Evolutionary conservation across 2,888 invertebrate genomes (phyloP), one percentile per base, ranked within the genome.

Genomic region (Cephonodes hylas): DNA sequence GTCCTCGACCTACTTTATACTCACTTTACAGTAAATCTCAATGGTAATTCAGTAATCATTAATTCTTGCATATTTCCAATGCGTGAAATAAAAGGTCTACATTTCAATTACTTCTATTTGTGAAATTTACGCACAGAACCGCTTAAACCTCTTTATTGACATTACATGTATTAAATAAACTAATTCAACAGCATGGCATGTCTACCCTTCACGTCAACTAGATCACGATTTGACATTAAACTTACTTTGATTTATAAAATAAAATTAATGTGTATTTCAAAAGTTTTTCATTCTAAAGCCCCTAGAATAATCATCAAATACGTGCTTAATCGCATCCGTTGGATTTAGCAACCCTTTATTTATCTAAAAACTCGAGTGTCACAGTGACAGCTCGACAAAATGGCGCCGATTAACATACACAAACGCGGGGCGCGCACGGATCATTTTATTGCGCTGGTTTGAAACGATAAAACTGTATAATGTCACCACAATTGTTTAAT

Each of bases 291-390:
- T n/a, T 13, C 38, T n/a, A 38, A 38, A 38, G 10, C 38, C 38
- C 65, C 64, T 64, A 66, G 61, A 64, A 42, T 58, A 61, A 68
- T 68, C 69, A 69, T 70, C 64, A 65, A 75, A 73, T 71, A 66
- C 63, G 69, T 64, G 38, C 15, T 34, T 25, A 42, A 42, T 38
- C 48, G 15, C 48, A 42, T 53, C 48, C 25, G 23, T 23, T 15
- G 27, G 42, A 42, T 58, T 68, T 77, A 78, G 18, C 31, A 84
- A 79, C 80, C 83, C 83, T 80, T 85, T 89, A 88, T 89, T 88
- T 86, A 77, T 82, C 83, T 83, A 84, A 82, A 73, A 84, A 84
- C 75, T 76, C 70, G 70, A 75, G 79, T 78, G 86, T 88, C 88
- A 87, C 68, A 80, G 77, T 88, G 88, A 88, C 84, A 78, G 79